Conservation (phyloP, 2,888 invertebrate species). For the Microplitis manilae region DNA sequence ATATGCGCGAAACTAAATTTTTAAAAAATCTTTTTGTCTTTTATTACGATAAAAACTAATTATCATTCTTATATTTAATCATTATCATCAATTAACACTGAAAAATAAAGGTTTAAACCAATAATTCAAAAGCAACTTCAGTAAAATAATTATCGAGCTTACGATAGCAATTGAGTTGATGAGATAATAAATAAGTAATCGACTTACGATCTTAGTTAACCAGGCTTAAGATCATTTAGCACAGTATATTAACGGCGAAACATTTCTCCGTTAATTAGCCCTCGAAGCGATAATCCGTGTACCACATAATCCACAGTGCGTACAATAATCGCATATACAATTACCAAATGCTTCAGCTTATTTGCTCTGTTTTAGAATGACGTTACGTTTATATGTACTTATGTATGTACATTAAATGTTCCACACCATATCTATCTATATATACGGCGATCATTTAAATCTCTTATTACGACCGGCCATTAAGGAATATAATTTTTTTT, state of each 20-base stretch:
- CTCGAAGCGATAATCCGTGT: conserved; percentile 51
- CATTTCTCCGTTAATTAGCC: conserved; percentile 53
- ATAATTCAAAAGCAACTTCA: not conserved
- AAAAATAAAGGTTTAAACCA: not conserved
- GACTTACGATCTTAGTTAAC: conserved; percentile 9
- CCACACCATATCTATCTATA: not conserved
- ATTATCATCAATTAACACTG: not conserved
- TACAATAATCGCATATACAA: conserved; percentile 48
- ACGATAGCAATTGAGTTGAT: not conserved
- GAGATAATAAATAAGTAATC: not conserved
- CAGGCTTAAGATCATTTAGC: conserved; percentile 24
- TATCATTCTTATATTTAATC: not conserved
- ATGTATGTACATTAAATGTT: not conserved
- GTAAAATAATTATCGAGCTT: not conserved
- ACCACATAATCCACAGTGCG: conserved; percentile 46
- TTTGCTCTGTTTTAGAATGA: conserved; percentile 12
- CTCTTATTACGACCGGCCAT: not conserved
- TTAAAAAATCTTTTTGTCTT: too few relatives aligned
- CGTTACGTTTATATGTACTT: conserved; percentile 5
- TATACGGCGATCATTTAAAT: not conserved
- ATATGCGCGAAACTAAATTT: too few relatives aligned
- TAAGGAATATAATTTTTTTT: not conserved
- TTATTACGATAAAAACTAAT: too few relatives aligned
- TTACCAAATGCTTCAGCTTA: conserved; percentile 40
- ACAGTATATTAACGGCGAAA: conserved; percentile 42